Conservation (phyloP, 2,113 vertebrate genomes). For the Antechinus stuartii region DNA sequence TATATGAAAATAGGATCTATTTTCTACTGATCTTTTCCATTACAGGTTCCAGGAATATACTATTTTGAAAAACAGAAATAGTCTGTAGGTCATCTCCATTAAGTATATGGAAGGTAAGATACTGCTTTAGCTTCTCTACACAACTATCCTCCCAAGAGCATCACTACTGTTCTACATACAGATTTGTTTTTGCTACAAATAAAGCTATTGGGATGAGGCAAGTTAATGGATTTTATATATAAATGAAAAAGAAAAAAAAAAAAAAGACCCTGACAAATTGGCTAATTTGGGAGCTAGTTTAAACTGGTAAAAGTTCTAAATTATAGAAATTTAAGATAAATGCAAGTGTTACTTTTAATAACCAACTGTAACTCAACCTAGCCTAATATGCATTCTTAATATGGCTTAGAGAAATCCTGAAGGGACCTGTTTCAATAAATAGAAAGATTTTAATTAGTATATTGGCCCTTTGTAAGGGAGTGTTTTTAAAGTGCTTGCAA, state of each 20-base stretch:
- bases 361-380: background rate
- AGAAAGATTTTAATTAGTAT: slow-evolving; percentile 6
- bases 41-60: background rate
- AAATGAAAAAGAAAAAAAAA: background rate
- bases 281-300: background rate
- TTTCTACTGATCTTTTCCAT: background rate
- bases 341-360: background rate
- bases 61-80: background rate
- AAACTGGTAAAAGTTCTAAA: slow-evolving; percentile 4
- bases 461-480: background rate
- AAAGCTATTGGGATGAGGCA: background rate
- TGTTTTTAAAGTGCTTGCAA: background rate
- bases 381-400: background rate
- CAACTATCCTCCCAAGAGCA: background rate
- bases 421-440: slow-evolving; percentile 4
- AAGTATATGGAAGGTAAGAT: background rate
- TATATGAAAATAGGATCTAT: background rate
- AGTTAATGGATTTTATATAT: background rate
- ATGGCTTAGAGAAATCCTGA: background rate
- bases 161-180: background rate
- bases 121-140: background rate
- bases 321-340: background rate
- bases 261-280: background rate
- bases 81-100: background rate
- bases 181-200: background rate